Evolutionary conservation across 2,888 invertebrate species (phyloP).

Genomic region (Amphipyra tragopoginis): DNA sequence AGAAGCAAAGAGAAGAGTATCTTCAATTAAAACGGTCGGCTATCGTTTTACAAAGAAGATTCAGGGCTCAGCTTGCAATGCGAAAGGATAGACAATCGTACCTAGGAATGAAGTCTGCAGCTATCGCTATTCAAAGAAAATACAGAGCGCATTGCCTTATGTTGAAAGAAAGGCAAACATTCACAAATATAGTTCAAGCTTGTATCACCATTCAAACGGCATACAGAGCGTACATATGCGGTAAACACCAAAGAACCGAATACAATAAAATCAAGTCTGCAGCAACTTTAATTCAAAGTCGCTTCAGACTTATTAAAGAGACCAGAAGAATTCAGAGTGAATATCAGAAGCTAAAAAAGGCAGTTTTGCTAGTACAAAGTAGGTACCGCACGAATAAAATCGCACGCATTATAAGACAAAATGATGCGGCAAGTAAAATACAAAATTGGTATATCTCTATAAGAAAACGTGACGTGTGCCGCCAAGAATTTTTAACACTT

Average conservation of each 20-base stretch:
- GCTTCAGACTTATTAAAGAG: slow-evolving; percentile 71
- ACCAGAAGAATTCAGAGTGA: slow-evolving; percentile 64
- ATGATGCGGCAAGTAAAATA: slow-evolving; percentile 73
- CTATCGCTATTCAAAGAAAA: slow-evolving; percentile 70
- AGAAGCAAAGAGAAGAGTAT: slow-evolving; percentile 70
- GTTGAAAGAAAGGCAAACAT: slow-evolving; percentile 74
- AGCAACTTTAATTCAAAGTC: slow-evolving; percentile 77
- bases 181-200: slow-evolving; percentile 72
- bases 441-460: slow-evolving; percentile 79
- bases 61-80: slow-evolving; percentile 75
- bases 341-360: slow-evolving; percentile 67
- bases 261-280: slow-evolving; percentile 72
- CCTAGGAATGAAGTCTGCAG: slow-evolving; percentile 60
- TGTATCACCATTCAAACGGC: slow-evolving; percentile 79
- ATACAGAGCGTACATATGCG: slow-evolving; percentile 70
- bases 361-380: slow-evolving; percentile 76
- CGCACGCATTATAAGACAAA: slow-evolving; percentile 56
- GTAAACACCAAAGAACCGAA: slow-evolving; percentile 66
- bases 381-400: slow-evolving; percentile 71
- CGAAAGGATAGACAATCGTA: slow-evolving; percentile 68
- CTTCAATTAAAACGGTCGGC: slow-evolving; percentile 67
- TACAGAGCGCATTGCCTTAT: slow-evolving; percentile 78
- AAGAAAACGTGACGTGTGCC: slow-evolving; percentile 68
- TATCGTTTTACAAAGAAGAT: slow-evolving; percentile 71
- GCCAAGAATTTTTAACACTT: slow-evolving; percentile 66